Evolutionary conservation across 2,888 invertebrate genomes (phyloP), one percentile per base, ranked within the genome.

Genomic region (Drosophila flavopinicola): DNA sequence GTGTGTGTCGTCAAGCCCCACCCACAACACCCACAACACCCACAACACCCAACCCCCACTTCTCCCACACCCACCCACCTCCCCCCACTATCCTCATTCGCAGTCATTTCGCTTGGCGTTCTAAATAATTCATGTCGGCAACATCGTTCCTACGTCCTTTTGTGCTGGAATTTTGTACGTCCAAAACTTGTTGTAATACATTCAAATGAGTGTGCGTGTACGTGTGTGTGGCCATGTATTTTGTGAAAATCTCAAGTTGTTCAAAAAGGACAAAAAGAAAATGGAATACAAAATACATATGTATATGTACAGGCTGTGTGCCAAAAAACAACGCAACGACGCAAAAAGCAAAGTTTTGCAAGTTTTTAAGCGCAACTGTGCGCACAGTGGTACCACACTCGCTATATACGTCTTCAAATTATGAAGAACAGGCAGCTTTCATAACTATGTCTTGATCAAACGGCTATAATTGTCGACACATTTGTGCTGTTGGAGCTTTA

Each of bases 71-170:
- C n/a, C 23, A 2, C n/a, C 2, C 1, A 6, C 9, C 6, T 7
- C 13, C 15, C 9, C 5, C 10, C 1, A 23, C 30, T 3, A 13
- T n/a, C 32, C 45, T 20, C 17, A 41, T 44, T 29, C 41, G 42
- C 53, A 48, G 37, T 58, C 47, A 58, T 64, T 71, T 58, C 51
- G 35, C 68, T 68, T 66, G 71, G 72, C 37, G 82, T 38, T 84
- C 85, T 86, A 80, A 86, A 80, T 86, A 84, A 86, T 86, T 80
- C 71, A 86, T 84, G 85, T 66, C 57, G 82, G 66, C 80, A 69
- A 73, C 80, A 67, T 64, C 77, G 54, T 66, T 66, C 54, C 69
- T 52, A 42, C 57, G 74, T 69, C 75, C 75, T 78, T 75, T 82
- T 75, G 75, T 75, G 54, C 75, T 58, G 68, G 59, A 58, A 63